These are phyloP conservation scores for Mayetiola destructor DNA, from an alignment of 2,888 invertebrate genomes.

Conservation along the genomic window DNA sequence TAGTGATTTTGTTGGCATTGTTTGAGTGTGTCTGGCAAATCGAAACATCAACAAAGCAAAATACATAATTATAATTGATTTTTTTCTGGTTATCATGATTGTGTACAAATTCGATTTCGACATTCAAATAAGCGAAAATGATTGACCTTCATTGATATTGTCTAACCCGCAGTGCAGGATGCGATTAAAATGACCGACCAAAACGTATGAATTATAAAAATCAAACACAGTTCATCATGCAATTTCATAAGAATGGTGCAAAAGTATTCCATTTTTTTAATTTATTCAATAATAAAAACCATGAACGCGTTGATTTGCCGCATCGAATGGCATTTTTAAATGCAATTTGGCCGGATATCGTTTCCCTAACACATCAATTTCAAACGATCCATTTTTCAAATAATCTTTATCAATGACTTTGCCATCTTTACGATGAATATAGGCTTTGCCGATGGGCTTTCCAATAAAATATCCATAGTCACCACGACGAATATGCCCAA, in stretches of 20 bases:
- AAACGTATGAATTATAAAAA: neutral
- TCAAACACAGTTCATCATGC: neutral
- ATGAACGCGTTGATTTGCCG: neutral
- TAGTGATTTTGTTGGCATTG: too few species aligned
- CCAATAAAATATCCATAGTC: constrained; percentile 52
- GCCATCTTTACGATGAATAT: constrained; percentile 43
- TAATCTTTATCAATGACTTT: constrained; percentile 48
- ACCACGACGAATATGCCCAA: constrained; percentile 68
- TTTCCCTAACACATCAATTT: constrained; percentile 66
- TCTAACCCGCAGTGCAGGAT: too few species aligned
- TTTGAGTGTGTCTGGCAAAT: too few species aligned
- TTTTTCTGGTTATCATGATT: too few species aligned
- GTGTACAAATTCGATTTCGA: too few species aligned
- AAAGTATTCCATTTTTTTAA: neutral
- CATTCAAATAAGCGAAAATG: too few species aligned
- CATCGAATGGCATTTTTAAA: constrained; percentile 68
- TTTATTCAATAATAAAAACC: neutral
- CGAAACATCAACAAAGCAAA: too few species aligned
- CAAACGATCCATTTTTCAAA: constrained; percentile 55
- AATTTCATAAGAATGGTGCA: neutral
- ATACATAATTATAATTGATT: too few species aligned
- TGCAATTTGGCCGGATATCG: constrained; percentile 54
- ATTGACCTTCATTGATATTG: too few species aligned
- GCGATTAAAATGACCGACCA: too few species aligned
- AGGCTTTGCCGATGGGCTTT: constrained; percentile 44